Evolutionary conservation across 1,140 invertebrate genomes (phyloP), one percentile per base, ranked within the genome.

Genomic region (Caenorhabditis elegans): DNA sequence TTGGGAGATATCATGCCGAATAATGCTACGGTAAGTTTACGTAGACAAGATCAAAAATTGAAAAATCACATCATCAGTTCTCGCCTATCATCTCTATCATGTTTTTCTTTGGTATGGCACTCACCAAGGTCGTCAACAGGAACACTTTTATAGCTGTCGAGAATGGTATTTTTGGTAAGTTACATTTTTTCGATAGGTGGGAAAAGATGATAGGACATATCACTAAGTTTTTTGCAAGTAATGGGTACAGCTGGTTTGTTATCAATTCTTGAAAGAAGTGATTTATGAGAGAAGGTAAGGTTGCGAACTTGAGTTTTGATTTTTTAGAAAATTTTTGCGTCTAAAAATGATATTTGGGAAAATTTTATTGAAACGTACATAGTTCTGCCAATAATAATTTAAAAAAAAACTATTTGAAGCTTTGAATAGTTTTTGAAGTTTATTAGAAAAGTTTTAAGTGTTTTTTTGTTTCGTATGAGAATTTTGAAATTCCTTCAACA

Each of bases 1-100:
- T 46, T 82, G 10, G 82, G 82, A 49, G 82, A 83, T 36, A 65
- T 83, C 11, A 83, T 83, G 82, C 82, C 82, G 17, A 79, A 36
- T n/a, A 83, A 83, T 55, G 55, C 65, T 22, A 76, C 80, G 47
- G 80, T 82, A n/a, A 76, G 65, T 51, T 19, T 17, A 46, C 15
- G n/a, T 76, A 36, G 13, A n/a, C 6, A 22, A 13, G n/a, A 26
- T 28, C 39, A 46, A 76, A 76, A 76, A 49, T 26, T 76, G 2
- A 47, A 47, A 76, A n/a, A 24, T 76, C 0, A 2, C 31, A 6
- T 78, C n/a, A n/a, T 70, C 17, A 65, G 65, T 80, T 80, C 28
- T 65, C 49, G 0, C 82, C 82, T 3, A 19, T 83, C 19, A 75
- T 83, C 3, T 46, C 82, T 0, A 70, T 83, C 8, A 53, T 83